Percentiles rank a stretch among this genome's conserved stretches.
Conservation (phyloP, 2,113 vertebrate species). For the Catagonus wagneri region DNA sequence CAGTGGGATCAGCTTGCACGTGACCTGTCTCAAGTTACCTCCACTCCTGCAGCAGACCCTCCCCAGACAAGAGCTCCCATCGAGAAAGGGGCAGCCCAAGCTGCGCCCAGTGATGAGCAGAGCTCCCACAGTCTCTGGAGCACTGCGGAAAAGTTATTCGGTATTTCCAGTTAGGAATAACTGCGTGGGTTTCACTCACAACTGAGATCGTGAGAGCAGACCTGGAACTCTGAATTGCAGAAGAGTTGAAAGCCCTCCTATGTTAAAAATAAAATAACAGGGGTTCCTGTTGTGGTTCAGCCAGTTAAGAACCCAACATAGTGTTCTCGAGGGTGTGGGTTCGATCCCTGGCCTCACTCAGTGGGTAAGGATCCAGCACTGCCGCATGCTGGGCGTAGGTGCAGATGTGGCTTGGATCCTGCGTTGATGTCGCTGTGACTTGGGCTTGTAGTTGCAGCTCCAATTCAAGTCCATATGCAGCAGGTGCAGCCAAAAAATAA, state of each 20-base stretch:
- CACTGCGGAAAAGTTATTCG: neutral
- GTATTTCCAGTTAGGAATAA: conserved; percentile 5
- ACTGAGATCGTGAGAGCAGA: neutral
- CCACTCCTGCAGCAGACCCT: neutral
- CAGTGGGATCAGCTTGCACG: neutral
- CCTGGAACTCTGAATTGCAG: neutral
- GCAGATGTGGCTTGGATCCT: no score
- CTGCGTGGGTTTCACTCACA: neutral
- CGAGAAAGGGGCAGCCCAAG: neutral
- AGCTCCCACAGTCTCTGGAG: neutral
- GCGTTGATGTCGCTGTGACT: no score
- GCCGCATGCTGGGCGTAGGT: no score
- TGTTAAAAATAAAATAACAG: neutral
- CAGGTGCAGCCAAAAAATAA: no score
- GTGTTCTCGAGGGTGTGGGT: no score
- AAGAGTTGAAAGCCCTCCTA: neutral
- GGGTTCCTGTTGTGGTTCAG: no score
- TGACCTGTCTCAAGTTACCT: neutral
- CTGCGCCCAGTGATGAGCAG: neutral
- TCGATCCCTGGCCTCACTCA: no score
- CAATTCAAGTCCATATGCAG: no score
- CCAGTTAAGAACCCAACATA: no score
- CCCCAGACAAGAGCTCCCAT: neutral
- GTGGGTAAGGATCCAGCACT: no score
- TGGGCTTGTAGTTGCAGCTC: no score